Percentiles rank a stretch among this genome's conserved stretches.
These are phyloP conservation scores for Mormyrus hasselquistii DNA, from an alignment of 2,797 vertebrate species.

Conservation along the genomic window DNA sequence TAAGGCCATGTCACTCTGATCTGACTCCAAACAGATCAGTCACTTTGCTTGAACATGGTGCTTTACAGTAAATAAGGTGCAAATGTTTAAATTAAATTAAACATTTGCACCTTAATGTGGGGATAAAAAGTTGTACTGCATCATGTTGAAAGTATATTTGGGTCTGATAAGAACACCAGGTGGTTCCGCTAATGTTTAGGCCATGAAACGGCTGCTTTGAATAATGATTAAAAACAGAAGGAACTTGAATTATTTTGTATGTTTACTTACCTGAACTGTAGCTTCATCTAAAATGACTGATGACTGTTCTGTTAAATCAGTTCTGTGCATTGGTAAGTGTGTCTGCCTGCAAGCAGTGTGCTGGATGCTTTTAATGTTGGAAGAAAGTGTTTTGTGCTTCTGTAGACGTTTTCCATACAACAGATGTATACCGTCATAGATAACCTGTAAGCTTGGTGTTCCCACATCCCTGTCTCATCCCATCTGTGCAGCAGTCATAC, in stretches of 20 bases:
- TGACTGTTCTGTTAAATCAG: neutral
- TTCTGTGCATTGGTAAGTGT: neutral
- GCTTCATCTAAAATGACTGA: neutral
- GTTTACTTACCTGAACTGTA: neutral
- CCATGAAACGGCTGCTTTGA: neutral
- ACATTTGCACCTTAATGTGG: neutral
- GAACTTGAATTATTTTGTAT: neutral
- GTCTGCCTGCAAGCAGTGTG: neutral
- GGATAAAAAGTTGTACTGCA: neutral
- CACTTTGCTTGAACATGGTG: neutral
- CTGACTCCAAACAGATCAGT: neutral
- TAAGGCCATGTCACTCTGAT: neutral
- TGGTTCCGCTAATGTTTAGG: neutral
- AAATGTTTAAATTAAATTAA: neutral
- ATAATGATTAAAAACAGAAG: neutral
- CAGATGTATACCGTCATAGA: neutral
- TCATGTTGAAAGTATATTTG: constrained; percentile 5
- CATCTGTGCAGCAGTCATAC: neutral
- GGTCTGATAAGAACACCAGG: neutral
- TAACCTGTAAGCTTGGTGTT: neutral
- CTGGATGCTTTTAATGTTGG: neutral
- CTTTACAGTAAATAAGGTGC: neutral
- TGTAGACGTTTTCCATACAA: neutral
- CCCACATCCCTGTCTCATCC: neutral
- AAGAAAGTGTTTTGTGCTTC: neutral